Evolutionary conservation across 2,797 vertebrate genomes (phyloP).

Genomic region (Acanthiza pusilla): DNA sequence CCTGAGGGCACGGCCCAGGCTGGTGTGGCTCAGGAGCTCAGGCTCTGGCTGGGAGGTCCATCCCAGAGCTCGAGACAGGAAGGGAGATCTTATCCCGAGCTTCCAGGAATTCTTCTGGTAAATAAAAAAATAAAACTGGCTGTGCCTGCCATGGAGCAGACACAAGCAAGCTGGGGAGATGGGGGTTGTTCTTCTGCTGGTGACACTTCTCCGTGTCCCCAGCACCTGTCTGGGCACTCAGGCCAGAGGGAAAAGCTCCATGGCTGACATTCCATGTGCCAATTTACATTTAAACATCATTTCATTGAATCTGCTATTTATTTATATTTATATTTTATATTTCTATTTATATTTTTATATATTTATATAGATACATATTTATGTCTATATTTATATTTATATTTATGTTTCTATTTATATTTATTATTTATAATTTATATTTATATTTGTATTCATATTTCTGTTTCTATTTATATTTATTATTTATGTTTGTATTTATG

Average conservation of each 20-base stretch:
- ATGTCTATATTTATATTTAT: too few species aligned
- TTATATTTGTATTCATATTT: too few species aligned
- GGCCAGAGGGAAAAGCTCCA: neutral
- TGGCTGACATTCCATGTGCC: neutral
- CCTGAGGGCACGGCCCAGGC: neutral
- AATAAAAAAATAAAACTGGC: neutral
- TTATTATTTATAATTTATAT: too few species aligned
- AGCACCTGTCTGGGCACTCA: neutral
- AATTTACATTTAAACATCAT: neutral
- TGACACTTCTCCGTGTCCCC: neutral
- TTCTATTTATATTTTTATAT: too few species aligned
- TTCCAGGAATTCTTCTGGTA: constrained; percentile 39
- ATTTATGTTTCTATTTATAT: too few species aligned
- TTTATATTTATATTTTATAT: neutral
- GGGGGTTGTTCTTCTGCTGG: neutral
- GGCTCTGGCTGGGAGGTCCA: neutral
- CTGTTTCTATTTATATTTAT: too few species aligned
- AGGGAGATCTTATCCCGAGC: neutral
- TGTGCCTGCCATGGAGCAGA: neutral
- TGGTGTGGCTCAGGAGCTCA: neutral
- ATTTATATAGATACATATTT: too few species aligned
- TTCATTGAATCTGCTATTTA: neutral
- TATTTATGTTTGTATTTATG: too few species aligned
- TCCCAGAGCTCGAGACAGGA: constrained; percentile 4
- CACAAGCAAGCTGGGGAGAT: neutral